Conservation (phyloP, 37 sponge, comb jelly and placozoan genomes). For the Bolinopsis microptera region DNA sequence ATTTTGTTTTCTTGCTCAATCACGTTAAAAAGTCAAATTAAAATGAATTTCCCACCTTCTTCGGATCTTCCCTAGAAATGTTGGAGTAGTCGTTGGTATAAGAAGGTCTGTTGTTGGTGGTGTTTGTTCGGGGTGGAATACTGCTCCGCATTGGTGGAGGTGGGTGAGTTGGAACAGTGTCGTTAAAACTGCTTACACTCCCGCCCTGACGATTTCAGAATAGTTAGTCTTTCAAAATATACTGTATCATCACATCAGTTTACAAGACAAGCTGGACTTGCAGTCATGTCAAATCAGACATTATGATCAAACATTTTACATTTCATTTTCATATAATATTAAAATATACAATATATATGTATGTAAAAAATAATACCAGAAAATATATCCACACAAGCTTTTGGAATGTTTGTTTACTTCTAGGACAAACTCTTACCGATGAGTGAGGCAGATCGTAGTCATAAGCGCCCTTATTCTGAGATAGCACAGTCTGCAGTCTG, state of each 20-base stretch:
- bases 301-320: too few relatives aligned
- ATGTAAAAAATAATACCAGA: too few relatives aligned
- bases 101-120: background rate
- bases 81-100: background rate
- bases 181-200: background rate
- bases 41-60: too few relatives aligned
- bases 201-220: background rate
- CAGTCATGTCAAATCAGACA: too few relatives aligned
- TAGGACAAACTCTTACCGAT: background rate
- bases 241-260: too few relatives aligned
- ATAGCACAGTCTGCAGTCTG: background rate
- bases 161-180: background rate
- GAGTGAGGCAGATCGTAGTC: constrained; percentile 29
- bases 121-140: background rate
- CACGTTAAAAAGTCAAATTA: too few relatives aligned
- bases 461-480: background rate
- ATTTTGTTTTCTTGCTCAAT: too few relatives aligned
- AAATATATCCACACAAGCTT: too few relatives aligned
- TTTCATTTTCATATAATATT: too few relatives aligned
- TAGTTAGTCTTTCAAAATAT: too few relatives aligned
- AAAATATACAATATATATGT: too few relatives aligned
- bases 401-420: too few relatives aligned
- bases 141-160: background rate
- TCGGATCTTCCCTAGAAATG: background rate
- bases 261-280: background rate